Conservation (phyloP, 2,113 vertebrate genomes). For the Charadrius vociferus region DNA sequence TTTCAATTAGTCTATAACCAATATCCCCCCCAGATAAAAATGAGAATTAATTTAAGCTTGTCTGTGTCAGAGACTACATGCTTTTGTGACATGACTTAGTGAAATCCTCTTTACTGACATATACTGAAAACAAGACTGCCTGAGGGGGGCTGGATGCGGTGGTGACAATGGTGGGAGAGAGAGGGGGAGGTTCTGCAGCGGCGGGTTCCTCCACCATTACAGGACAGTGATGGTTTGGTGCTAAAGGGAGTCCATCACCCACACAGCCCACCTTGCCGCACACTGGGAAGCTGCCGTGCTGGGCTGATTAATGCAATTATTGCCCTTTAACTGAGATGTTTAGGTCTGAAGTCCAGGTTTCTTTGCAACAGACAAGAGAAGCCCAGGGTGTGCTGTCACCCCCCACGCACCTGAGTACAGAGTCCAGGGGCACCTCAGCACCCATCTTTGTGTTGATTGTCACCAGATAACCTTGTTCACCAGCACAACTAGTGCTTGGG, state of each 20-base stretch:
- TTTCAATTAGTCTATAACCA: background rate
- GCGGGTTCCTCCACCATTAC: accelerated
- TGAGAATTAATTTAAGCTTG: background rate
- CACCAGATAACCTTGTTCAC: background rate
- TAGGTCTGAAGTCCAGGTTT: background rate
- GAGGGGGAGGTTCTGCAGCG: background rate
- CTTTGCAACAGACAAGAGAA: background rate
- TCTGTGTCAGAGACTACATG: background rate
- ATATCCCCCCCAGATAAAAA: background rate
- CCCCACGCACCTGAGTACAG: background rate
- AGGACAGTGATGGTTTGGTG: accelerated
- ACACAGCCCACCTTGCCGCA: background rate
- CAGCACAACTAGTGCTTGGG: background rate
- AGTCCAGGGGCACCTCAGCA: background rate
- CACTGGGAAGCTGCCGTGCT: background rate
- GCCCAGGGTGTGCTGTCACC: background rate
- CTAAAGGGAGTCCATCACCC: background rate
- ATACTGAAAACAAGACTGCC: background rate
- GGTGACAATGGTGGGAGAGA: background rate
- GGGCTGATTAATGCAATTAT: background rate
- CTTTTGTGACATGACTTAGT: background rate
- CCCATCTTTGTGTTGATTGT: background rate
- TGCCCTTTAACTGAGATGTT: background rate
- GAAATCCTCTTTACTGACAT: background rate
- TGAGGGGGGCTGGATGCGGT: background rate